Percentiles rank a stretch among this genome's conserved stretches.
Conservation (phyloP, 2,113 vertebrate species). For the Burhinus bistriatus region DNA sequence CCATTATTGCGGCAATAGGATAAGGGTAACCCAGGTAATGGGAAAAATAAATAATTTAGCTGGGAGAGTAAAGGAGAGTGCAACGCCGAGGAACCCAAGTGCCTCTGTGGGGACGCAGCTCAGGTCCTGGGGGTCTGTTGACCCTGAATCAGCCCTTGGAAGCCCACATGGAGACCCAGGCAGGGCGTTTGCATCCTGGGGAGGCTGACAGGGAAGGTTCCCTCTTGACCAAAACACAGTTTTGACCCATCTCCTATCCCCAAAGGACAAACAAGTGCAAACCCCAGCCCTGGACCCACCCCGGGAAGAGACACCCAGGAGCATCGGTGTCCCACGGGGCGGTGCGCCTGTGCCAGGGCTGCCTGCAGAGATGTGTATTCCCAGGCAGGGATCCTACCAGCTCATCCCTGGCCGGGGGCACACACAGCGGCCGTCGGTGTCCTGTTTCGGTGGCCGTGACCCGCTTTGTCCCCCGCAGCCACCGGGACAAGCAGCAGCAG, state of each 20-base stretch:
- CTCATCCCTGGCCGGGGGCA: not conserved
- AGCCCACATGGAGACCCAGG: not conserved
- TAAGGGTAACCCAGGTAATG: not conserved
- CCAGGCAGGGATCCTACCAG: not conserved
- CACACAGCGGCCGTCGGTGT: not conserved
- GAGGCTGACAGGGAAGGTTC: not conserved
- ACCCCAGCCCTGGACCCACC: not conserved
- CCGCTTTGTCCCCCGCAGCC: not conserved
- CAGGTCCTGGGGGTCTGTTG: not conserved
- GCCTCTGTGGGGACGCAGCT: not conserved
- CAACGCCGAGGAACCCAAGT: fast-evolving
- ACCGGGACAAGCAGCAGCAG: not conserved
- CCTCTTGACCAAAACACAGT: not conserved
- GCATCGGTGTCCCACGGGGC: fast-evolving
- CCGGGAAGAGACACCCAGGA: not conserved
- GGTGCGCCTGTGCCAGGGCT: not conserved
- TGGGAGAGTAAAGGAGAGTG: not conserved
- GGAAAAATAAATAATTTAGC: too few relatives aligned
- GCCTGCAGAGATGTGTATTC: not conserved
- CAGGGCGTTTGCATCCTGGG: not conserved
- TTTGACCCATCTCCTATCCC: not conserved
- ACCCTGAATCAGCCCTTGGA: not conserved
- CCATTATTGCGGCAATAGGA: not conserved
- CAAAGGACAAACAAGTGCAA: not conserved
- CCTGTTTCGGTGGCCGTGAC: not conserved